Evolutionary conservation across 2,888 invertebrate species (phyloP), one percentile per base, ranked within the genome.

Genomic region (Caenorhabditis becei): DNA sequence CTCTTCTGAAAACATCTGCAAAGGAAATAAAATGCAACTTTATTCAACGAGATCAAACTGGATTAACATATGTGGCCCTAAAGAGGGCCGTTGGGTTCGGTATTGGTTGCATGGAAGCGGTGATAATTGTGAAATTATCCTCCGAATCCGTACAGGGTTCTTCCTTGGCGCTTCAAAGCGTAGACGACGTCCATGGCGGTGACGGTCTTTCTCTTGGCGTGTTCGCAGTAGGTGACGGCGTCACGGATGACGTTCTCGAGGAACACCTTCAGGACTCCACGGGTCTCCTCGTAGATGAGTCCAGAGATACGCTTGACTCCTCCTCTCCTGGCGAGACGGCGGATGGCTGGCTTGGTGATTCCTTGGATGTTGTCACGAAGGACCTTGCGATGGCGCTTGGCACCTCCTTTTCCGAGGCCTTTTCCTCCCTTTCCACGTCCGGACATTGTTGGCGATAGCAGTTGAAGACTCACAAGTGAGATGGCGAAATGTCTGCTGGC

Each of bases 121-220:
- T 41, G 41, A 41, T 41, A 41, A 41, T 41, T 32, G 32, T 2
- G 54, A 58, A 65, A 66, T 81, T 75, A 80, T 80, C 87, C 87
- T 65, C 86, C 88, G 81, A 87, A 87, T 54, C 88, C 89, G 86
- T 89, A 89, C 71, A 89, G 87, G 54, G 89, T 89, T 65, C 87
- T 83, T 69, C 89, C 88, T 79, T 89, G 89, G 24, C 88, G 85
- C 71, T 89, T 85, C 80, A 89, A 85, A 69, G 89, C 89, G 80
- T 95, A 96, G 58, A 95, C 95, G 11, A 96, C 95, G 87, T 96
- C 95, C 95, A 95, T 95, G 16, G 95, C 95, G 0, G 95, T 95
- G 54, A 95, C 95, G 0, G 95, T 96, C 92, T 96, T 96, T 87
- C 95, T 93, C 92, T 95, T 96, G 53, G 95, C 95, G 91, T 96